Conservation (phyloP, 2,797 vertebrate genomes). For the Lepilemur septentrionalis region DNA sequence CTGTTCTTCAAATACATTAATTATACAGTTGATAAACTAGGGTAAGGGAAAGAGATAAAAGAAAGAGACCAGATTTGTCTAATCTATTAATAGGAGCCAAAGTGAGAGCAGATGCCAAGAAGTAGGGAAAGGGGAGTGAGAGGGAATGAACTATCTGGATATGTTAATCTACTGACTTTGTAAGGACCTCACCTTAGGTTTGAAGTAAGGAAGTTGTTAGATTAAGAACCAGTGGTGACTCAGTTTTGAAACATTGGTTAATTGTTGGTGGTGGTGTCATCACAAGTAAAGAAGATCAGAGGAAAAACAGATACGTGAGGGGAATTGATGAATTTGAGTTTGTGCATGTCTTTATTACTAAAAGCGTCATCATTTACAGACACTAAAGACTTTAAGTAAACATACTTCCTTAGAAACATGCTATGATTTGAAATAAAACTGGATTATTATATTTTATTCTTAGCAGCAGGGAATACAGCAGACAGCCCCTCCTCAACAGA, state of each 20-base stretch:
- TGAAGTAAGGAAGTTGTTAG: background rate
- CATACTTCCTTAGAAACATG: conserved; percentile 7
- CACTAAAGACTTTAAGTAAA: background rate
- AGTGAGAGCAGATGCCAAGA: background rate
- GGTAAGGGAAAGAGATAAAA: background rate
- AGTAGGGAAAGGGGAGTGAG: background rate
- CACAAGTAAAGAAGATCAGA: background rate
- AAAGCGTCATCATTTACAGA: conserved; percentile 15
- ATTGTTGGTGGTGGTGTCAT: background rate
- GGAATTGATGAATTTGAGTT: conserved; percentile 26
- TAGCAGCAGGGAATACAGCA: conserved; percentile 82
- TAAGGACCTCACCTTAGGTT: background rate
- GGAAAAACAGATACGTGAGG: background rate
- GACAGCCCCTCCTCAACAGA: conserved; percentile 82
- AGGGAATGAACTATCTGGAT: background rate
- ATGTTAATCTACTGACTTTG: background rate
- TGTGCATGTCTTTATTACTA: conserved; percentile 29
- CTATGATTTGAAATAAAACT: conserved; percentile 11
- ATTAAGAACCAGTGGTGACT: conserved; percentile 2
- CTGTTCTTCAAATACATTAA: conserved; percentile 28
- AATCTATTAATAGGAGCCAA: background rate
- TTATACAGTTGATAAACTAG: conserved; percentile 1
- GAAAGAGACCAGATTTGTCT: background rate
- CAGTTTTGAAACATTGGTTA: background rate
- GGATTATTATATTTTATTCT: conserved; percentile 59